phyloP scores from a whole-genome alignment of 2,113 vertebrate species.

The Gambusia affinis region DNA sequence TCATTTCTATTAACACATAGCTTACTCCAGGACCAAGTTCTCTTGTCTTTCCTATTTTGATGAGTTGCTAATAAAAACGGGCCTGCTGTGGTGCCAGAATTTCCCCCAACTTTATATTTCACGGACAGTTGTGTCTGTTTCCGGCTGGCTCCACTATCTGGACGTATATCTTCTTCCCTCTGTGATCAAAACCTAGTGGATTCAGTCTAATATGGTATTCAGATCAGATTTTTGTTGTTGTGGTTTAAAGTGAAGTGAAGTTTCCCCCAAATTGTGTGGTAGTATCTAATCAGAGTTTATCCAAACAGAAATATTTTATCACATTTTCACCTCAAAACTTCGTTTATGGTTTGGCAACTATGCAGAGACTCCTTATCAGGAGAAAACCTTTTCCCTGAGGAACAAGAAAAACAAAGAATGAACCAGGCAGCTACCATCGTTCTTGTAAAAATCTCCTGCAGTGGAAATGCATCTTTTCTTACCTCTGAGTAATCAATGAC shows the following conservation, averaged over 20 bases:
- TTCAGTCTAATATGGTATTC: too few relatives aligned
- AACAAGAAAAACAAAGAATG: background rate
- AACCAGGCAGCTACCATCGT: background rate
- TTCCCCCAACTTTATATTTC: background rate
- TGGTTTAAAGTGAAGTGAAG: too few relatives aligned
- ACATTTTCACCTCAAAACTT: too few relatives aligned
- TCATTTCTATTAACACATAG: background rate
- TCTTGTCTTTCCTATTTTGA: background rate
- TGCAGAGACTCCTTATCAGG: too few relatives aligned
- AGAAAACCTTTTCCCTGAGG: background rate
- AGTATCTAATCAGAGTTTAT: too few relatives aligned
- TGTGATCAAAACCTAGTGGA: too few relatives aligned
- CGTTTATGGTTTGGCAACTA: too few relatives aligned
- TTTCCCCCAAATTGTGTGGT: too few relatives aligned
- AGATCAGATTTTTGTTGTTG: too few relatives aligned
- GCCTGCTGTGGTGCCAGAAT: background rate
- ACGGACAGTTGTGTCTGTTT: too few relatives aligned
- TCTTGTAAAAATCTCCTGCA: background rate
- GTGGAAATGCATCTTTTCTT: background rate
- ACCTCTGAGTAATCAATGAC: background rate
- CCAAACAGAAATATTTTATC: too few relatives aligned
- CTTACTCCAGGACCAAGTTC: background rate
- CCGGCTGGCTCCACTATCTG: background rate
- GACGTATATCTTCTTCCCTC: background rate
- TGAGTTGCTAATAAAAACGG: background rate